Conservation (phyloP, 2,113 vertebrate species). For the Ammodytes marinus region DNA sequence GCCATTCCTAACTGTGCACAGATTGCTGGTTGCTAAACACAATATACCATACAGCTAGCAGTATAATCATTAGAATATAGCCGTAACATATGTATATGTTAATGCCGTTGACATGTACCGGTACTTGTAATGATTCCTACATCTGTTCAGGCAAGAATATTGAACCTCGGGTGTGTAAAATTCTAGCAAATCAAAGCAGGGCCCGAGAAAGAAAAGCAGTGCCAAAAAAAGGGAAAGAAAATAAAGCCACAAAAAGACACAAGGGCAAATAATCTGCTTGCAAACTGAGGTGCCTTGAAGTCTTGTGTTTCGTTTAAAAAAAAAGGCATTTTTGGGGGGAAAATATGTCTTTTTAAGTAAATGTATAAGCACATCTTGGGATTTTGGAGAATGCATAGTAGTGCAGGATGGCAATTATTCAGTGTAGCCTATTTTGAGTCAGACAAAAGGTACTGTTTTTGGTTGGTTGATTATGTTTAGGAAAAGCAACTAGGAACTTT, state of each 20-base stretch:
- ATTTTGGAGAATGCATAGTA: background rate
- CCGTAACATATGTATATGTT: slow-evolving; percentile 33
- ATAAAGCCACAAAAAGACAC: background rate
- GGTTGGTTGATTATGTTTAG: slow-evolving; percentile 1
- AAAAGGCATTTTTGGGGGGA: background rate
- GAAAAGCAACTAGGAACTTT: background rate
- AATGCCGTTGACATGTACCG: slow-evolving; percentile 23
- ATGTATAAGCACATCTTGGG: background rate
- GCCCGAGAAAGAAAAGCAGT: slow-evolving; percentile 13
- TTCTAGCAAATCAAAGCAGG: slow-evolving; percentile 38
- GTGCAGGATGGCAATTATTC: background rate
- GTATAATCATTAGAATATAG: slow-evolving; percentile 47
- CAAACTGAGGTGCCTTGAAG: background rate
- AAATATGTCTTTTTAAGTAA: background rate
- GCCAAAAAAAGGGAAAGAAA: background rate
- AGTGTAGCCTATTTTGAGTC: background rate
- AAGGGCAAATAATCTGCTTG: slow-evolving; percentile 17
- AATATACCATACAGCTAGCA: slow-evolving; percentile 33
- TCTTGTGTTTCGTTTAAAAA: slow-evolving; percentile 25
- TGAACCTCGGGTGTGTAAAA: slow-evolving; percentile 42
- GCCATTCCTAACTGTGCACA: slow-evolving; percentile 55
- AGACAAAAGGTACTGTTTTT: background rate
- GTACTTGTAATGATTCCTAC: slow-evolving; percentile 27
- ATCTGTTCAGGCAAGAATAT: slow-evolving; percentile 4
- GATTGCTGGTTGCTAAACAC: slow-evolving; percentile 55